Base-by-base conservation (phyloP, 2,797 vertebrate genomes). In the Sarcoramphus papa region DNA sequence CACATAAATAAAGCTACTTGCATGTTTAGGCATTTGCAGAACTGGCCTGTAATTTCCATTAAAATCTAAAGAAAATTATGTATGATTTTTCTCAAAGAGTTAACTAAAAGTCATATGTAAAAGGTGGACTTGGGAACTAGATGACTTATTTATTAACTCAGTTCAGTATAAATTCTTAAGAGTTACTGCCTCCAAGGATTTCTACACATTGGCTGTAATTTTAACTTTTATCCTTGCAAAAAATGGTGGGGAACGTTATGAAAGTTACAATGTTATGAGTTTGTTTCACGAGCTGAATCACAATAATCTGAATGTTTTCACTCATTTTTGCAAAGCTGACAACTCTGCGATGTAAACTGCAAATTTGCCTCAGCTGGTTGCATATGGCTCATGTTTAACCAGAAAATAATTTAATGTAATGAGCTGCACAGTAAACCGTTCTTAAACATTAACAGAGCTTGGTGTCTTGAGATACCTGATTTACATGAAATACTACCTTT, bases 271-370 rank as follows among this genome's bases (percentile, higher is more conserved):
- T 17, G 20, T 24, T 33, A n/a, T 12, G 45, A 54, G 4, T 72
- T 54, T 35, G 35, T 72, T 93, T 94, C 85, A 77, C 85, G 76
- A 75, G 69, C 83, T 94, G 88, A 96, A 85, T 69, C 79, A 68
- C 95, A 85, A 70, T 53, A 56, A 76, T 60, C 27, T 28, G 40
- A 35, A 41, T 86, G 70, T 92, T 97, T 97, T 79, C 72, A 43
- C 85, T 90, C 51, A 24, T 63, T 97, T 96, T 80, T 77, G 75
- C 69, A 83, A 91, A 94, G 83, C 90, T 85, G 91, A 95, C 80
- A 91, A 6, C n/a, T 63, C 80, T 31, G 56, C 15, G 12, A 92
- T 77, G 45, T 82, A 95, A 97, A 84, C 95, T 95, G 93, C 73
- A 86, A 82, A 78, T 74, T 14, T 77, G 48, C 77, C 93, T 33